Conservation (phyloP, 2,113 vertebrate species). For the Pangasianodon hypophthalmus region DNA sequence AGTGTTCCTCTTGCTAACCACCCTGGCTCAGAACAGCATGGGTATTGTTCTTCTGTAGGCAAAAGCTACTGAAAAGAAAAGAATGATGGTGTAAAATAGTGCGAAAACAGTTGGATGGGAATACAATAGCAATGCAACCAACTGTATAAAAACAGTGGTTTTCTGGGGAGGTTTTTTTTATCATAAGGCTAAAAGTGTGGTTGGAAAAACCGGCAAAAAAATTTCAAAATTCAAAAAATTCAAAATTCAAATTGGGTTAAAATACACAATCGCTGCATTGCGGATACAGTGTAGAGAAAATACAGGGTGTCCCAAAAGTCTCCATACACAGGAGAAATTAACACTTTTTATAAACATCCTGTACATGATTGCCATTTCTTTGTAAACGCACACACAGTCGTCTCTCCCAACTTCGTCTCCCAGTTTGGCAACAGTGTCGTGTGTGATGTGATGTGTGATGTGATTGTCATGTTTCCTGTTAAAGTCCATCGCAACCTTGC, state of each 20-base stretch:
- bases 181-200: slow-evolving; percentile 2
- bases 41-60: slow-evolving; percentile 53
- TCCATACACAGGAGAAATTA: no score
- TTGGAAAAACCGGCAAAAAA: neutral
- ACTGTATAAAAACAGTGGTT: slow-evolving; percentile 3
- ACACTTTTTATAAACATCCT: no score
- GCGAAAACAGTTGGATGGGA: slow-evolving; percentile 45
- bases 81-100: slow-evolving; percentile 46
- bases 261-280: neutral
- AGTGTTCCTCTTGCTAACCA: slow-evolving; percentile 64
- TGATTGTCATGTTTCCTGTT: no score
- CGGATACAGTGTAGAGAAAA: slow-evolving; percentile 5
- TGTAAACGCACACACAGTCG: no score
- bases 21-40: slow-evolving; percentile 63
- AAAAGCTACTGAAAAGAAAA: slow-evolving; percentile 43
- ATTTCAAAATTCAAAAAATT: no score
- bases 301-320: no score
- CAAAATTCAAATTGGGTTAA: neutral
- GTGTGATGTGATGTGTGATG: no score
- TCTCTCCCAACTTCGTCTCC: no score
- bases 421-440: no score
- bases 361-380: no score
- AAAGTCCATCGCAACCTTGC: no score
- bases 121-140: slow-evolving; percentile 8
- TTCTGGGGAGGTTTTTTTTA: neutral